These are phyloP conservation scores for Scaptomyza hsui DNA, from an alignment of 1,140 invertebrate species.

Conservation along the genomic window DNA sequence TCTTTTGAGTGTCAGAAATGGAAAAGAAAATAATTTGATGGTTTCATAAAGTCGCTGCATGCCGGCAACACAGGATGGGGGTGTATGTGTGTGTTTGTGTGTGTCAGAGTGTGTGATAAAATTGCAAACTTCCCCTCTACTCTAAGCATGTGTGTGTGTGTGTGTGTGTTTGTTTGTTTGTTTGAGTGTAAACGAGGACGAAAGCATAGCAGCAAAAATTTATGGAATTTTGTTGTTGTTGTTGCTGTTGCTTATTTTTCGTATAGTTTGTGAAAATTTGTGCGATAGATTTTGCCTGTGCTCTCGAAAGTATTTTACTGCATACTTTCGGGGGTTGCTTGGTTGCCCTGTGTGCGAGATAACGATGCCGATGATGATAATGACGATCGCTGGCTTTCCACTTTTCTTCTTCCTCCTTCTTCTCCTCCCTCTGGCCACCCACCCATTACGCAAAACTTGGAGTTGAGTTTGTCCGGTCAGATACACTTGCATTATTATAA, in stretches of 20 bases:
- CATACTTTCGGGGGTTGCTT: conserved; percentile 55
- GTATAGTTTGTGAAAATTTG: conserved; percentile 67
- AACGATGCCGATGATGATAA: conserved; percentile 48
- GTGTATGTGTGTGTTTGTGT: conserved; percentile 15
- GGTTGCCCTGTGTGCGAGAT: conserved; percentile 47
- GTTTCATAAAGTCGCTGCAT: conserved; percentile 79
- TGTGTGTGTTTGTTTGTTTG: conserved; percentile 29
- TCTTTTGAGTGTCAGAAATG: conserved; percentile 84
- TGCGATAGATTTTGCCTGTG: conserved; percentile 61
- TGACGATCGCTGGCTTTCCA: conserved; percentile 25
- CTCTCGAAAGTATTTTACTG: conserved; percentile 63
- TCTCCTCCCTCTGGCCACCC: neutral
- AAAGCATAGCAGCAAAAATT: conserved; percentile 61
- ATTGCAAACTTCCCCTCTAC: conserved; percentile 70
- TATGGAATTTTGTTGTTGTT: conserved; percentile 65
- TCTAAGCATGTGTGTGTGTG: conserved; percentile 1
- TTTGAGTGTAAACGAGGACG: conserved; percentile 31
- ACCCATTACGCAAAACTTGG: conserved; percentile 47
- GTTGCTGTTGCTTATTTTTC: conserved; percentile 55
- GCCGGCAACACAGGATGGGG: conserved; percentile 25
- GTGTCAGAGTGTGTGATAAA: conserved; percentile 66
- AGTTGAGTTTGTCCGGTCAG: conserved; percentile 34
- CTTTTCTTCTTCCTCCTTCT: neutral
- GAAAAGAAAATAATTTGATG: conserved; percentile 84
- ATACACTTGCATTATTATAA: conserved; percentile 82